Percentiles rank a stretch among this genome's conserved stretches.
phyloP scores from a whole-genome alignment of 2,888 invertebrate species.

The Polylopha cassiicola region DNA sequence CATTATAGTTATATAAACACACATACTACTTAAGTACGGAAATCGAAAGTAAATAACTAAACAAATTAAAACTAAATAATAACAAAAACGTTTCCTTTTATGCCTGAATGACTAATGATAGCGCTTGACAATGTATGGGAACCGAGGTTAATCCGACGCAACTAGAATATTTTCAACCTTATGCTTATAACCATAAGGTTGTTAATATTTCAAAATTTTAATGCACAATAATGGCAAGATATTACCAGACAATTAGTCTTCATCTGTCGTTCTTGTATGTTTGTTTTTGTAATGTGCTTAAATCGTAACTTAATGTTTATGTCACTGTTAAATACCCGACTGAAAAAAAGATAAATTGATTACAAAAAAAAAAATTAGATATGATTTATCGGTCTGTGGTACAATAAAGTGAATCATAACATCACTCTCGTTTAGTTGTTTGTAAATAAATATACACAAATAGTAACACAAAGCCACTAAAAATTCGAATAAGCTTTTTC shows the following conservation, averaged over 20 bases:
- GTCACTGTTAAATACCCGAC: conserved; percentile 13
- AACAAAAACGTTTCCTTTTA: conserved; percentile 20
- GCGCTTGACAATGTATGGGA: conserved; percentile 27
- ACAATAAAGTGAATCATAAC: too few relatives aligned
- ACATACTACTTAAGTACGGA: too few relatives aligned
- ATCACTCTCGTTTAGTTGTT: too few relatives aligned
- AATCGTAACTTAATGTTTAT: conserved; percentile 11
- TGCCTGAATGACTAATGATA: conserved; percentile 26
- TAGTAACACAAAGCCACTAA: too few relatives aligned
- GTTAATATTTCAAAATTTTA: not conserved
- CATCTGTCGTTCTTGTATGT: conserved; percentile 30
- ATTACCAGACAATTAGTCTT: conserved; percentile 33
- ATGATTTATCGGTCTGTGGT: too few relatives aligned
- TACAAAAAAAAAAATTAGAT: too few relatives aligned
- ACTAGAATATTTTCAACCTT: conserved; percentile 1
- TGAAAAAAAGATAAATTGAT: conserved; percentile 6
- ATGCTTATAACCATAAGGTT: conserved; percentile 1
- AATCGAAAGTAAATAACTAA: conserved; percentile 11
- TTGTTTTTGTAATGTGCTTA: conserved; percentile 26
- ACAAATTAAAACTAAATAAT: conserved; percentile 23
- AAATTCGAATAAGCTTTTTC: too few relatives aligned
- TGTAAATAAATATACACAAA: too few relatives aligned
- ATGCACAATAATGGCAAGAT: conserved; percentile 22
- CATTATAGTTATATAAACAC: too few relatives aligned
- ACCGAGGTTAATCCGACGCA: conserved; percentile 15